Evolutionary conservation across 2,113 vertebrate genomes (phyloP).

Genomic region (Rhizomys pruinosus): DNA sequence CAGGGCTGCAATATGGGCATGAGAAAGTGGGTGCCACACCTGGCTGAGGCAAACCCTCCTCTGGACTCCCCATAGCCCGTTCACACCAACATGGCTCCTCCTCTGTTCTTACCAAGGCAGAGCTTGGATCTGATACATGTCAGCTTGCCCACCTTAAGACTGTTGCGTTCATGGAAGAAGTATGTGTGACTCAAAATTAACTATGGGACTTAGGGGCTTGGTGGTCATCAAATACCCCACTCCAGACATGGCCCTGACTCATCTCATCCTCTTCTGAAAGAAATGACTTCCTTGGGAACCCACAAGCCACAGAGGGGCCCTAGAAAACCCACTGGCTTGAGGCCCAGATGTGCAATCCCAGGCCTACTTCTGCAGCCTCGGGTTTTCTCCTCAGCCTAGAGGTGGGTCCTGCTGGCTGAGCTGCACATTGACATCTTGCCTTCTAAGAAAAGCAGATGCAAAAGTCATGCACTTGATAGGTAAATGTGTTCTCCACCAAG

Average conservation of each 20-base stretch:
- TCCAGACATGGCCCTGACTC: background rate
- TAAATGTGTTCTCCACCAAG: background rate
- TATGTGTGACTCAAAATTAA: constrained; percentile 15
- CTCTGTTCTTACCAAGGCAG: background rate
- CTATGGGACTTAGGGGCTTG: background rate
- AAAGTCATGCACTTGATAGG: background rate
- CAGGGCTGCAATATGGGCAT: background rate
- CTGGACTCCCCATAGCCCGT: background rate
- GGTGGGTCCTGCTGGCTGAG: constrained; percentile 12
- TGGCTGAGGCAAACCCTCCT: background rate
- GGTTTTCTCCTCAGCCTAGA: constrained; percentile 31
- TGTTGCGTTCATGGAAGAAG: background rate
- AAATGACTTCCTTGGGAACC: constrained; percentile 19
- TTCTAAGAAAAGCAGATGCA: constrained; percentile 57
- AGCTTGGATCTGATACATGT: background rate
- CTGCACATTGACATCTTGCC: background rate
- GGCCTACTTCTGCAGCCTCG: background rate
- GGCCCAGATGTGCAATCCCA: background rate
- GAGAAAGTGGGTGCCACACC: background rate
- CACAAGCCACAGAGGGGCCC: constrained; percentile 22
- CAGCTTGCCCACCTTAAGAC: background rate
- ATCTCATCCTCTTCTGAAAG: background rate
- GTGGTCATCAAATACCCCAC: background rate
- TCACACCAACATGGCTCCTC: background rate
- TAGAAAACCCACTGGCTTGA: constrained; percentile 37